Conservation (phyloP, 2,797 vertebrate genomes). For the Rhabdomys pumilio region DNA sequence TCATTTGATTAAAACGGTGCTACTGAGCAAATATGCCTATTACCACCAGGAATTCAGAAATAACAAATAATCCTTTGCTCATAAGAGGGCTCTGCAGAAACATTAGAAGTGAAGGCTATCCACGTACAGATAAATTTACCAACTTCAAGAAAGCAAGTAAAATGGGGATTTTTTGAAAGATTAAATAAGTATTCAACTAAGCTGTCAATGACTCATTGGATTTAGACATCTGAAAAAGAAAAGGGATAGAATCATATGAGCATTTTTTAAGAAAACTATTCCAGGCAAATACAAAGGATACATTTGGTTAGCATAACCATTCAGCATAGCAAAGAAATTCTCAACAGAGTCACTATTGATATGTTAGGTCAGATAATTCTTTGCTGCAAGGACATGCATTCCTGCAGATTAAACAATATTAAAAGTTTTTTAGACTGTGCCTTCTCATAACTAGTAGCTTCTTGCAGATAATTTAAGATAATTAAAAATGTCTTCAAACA, state of each 20-base stretch:
- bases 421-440: neutral
- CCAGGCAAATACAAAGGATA: slow-evolving; percentile 27
- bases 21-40: neutral
- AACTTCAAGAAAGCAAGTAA: slow-evolving; percentile 24
- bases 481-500: slow-evolving; percentile 1
- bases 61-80: slow-evolving; percentile 34
- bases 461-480: neutral
- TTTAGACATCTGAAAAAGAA: slow-evolving; percentile 42
- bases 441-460: neutral
- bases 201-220: slow-evolving; percentile 6
- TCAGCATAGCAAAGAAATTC: neutral
- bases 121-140: neutral
- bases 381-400: neutral
- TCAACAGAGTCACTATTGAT: neutral
- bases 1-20: slow-evolving; percentile 38
- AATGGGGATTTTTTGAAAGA: slow-evolving; percentile 9
- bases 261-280: slow-evolving; percentile 33
- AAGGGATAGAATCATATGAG: neutral
- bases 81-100: neutral
- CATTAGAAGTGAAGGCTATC: slow-evolving; percentile 23
- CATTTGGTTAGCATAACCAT: slow-evolving; percentile 22
- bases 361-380: neutral
- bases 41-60: neutral
- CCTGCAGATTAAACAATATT: neutral
- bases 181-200: slow-evolving; percentile 33